These are phyloP conservation scores for Trinorchestia longiramus DNA, from an alignment of 1,140 invertebrate genomes.

Conservation along the genomic window DNA sequence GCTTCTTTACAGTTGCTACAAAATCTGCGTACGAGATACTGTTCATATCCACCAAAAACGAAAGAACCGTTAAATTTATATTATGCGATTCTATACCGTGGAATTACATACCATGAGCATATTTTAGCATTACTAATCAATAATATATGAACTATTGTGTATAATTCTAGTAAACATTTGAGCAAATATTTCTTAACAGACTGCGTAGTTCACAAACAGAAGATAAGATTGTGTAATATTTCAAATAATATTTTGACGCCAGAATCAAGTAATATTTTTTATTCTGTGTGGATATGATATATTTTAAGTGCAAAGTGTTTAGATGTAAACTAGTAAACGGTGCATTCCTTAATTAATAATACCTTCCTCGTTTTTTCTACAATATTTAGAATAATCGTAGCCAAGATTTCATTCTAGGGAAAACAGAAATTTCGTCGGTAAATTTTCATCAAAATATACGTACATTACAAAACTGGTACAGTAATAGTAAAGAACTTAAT, in stretches of 20 bases:
- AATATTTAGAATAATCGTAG: too few species aligned
- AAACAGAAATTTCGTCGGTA: too few species aligned
- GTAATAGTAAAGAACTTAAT: too few species aligned
- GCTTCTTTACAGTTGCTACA: not conserved
- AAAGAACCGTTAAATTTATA: not conserved
- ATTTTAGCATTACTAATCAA: not conserved
- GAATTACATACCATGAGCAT: not conserved
- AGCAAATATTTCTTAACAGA: not conserved
- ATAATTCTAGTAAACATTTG: not conserved
- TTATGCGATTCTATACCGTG: not conserved
- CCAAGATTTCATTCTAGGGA: too few species aligned
- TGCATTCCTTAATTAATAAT: too few species aligned
- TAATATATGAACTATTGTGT: not conserved
- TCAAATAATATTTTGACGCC: not conserved
- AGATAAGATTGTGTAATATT: not conserved
- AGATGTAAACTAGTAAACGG: too few species aligned
- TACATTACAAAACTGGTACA: too few species aligned
- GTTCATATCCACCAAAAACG: not conserved
- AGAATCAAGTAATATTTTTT: too few species aligned
- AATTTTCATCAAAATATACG: too few species aligned
- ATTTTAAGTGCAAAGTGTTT: too few species aligned
- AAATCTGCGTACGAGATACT: not conserved
- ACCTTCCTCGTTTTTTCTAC: too few species aligned
- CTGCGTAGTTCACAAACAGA: not conserved
- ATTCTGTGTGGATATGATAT: too few species aligned